Percentiles rank a stretch among this genome's conserved stretches.
phyloP scores from a whole-genome alignment of 2,888 invertebrate genomes.

The Netelia inedita region DNA sequence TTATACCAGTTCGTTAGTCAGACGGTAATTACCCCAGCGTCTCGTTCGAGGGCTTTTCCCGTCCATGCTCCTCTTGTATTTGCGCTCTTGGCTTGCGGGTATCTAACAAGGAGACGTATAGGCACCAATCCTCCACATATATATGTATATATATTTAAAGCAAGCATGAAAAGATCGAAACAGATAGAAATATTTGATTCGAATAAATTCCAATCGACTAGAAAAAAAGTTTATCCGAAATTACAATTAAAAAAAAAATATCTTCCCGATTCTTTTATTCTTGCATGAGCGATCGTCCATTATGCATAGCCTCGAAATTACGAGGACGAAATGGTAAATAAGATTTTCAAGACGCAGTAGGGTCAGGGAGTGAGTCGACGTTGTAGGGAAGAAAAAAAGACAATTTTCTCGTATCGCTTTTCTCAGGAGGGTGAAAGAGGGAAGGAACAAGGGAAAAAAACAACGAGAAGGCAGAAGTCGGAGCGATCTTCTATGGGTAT shows the following conservation, averaged over 20 bases:
- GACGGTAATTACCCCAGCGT: conserved; percentile 75
- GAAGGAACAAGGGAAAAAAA: conserved; percentile 1
- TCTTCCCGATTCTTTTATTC: not conserved
- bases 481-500: conserved; percentile 34
- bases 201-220: too few relatives aligned
- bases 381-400: conserved; percentile 56
- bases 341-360: conserved; percentile 17
- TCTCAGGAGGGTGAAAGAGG: conserved; percentile 41
- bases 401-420: conserved; percentile 67
- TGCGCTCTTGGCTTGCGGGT: conserved; percentile 44
- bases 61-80: conserved; percentile 44
- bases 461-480: conserved; percentile 11
- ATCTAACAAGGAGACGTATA: conserved; percentile 16
- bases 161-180: not conserved
- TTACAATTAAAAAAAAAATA: not conserved
- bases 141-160: not conserved
- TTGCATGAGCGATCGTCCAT: not conserved
- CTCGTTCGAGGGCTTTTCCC: conserved; percentile 51
- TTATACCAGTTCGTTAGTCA: conserved; percentile 77
- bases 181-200: too few relatives aligned
- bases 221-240: too few relatives aligned
- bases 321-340: not conserved
- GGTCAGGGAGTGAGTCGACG: conserved; percentile 4
- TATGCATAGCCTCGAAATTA: too few relatives aligned
- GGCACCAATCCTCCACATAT: not conserved